Conservation (phyloP, 1,140 invertebrate species). For the Drosophila burlai region DNA sequence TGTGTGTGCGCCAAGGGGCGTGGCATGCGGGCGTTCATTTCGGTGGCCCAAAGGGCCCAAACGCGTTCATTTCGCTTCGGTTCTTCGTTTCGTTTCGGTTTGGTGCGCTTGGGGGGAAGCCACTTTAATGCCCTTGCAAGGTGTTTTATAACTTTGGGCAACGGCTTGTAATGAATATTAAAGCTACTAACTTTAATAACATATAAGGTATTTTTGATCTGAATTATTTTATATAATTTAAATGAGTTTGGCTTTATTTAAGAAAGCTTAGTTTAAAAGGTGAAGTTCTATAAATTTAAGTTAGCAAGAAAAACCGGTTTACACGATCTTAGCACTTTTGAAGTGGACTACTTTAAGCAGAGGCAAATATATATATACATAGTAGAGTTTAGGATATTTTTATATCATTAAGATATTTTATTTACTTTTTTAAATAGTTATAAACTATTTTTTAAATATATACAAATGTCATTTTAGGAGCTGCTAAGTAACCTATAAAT, state of each 20-base stretch:
- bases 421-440: neutral
- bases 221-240: no score
- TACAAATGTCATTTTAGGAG: neutral
- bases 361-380: no score
- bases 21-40: constrained; percentile 76
- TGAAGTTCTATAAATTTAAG: neutral
- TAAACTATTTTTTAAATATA: neutral
- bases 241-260: neutral
- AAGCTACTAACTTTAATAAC: no score
- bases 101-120: constrained; percentile 9
- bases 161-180: neutral
- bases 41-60: constrained; percentile 62
- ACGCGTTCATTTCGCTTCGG: constrained; percentile 61
- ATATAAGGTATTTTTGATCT: neutral
- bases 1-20: constrained; percentile 50
- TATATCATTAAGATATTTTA: no score
- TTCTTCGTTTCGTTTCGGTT: constrained; percentile 2
- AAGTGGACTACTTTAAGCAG: neutral
- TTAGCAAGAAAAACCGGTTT: neutral
- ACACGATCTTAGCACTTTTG: neutral
- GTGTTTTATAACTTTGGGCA: constrained; percentile 6
- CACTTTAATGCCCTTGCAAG: constrained; percentile 5
- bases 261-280: neutral
- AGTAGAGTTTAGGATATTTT: neutral
- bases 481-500: no score